phyloP scores from a whole-genome alignment of 1,140 invertebrate genomes.

The Heliconius congener region DNA sequence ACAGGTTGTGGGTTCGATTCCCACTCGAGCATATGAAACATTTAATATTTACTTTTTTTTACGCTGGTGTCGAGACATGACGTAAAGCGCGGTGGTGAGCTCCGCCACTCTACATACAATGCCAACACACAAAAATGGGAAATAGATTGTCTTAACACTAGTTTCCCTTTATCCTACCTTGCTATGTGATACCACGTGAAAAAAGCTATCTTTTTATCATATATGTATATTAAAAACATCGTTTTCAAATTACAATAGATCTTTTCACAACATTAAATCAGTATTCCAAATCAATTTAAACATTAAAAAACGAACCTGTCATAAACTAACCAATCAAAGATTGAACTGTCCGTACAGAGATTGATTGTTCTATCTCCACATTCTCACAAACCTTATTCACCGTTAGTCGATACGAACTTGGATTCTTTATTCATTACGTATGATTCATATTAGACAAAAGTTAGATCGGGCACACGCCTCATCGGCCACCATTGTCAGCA shows the following conservation, averaged over 20 bases:
- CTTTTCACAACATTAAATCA: not conserved
- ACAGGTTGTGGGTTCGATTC: no score
- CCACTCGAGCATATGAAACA: no score
- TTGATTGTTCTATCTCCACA: not conserved
- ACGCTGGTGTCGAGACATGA: no score
- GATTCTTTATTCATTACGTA: slow-evolving; percentile 13
- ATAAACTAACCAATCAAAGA: not conserved
- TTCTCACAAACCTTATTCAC: slow-evolving; percentile 20
- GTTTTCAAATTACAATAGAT: not conserved
- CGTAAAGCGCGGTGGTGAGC: no score
- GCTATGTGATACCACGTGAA: no score
- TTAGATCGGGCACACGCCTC: slow-evolving; percentile 45
- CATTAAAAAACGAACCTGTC: not conserved
- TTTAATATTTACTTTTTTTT: no score
- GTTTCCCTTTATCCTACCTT: no score
- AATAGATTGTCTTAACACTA: no score
- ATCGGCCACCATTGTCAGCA: slow-evolving; percentile 47
- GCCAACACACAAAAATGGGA: no score
- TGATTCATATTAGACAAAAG: slow-evolving; percentile 29
- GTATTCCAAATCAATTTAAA: not conserved
- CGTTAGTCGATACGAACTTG: slow-evolving; percentile 13
- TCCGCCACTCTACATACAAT: no score
- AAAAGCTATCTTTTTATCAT: not conserved
- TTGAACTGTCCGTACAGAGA: not conserved
- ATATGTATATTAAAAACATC: not conserved